Conservation (phyloP, 2,888 invertebrate genomes). For the Morpho achilles region DNA sequence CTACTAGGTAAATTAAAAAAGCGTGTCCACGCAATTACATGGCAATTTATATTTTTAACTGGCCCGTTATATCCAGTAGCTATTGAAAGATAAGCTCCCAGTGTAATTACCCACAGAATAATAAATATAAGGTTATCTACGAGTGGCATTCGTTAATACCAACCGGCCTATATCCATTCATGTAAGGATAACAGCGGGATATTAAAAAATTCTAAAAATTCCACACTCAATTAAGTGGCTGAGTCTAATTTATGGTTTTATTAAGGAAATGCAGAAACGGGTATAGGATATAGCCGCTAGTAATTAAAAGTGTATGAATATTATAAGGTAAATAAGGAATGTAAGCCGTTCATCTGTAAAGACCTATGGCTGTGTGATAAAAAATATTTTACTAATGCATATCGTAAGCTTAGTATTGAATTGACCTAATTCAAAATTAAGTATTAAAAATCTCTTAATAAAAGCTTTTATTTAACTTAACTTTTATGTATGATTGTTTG, state of each 20-base stretch:
- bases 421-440: too few relatives aligned
- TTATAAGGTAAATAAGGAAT: too few relatives aligned
- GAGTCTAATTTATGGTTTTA: slow-evolving; percentile 37
- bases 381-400: too few relatives aligned
- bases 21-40: neutral
- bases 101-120: slow-evolving; percentile 48
- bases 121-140: slow-evolving; percentile 50
- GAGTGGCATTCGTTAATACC: slow-evolving; percentile 53
- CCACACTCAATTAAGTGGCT: slow-evolving; percentile 49
- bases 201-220: slow-evolving; percentile 46
- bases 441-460: too few relatives aligned
- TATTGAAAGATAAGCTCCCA: slow-evolving; percentile 45
- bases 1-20: neutral
- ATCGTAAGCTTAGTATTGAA: too few relatives aligned
- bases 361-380: too few relatives aligned
- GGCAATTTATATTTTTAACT: slow-evolving; percentile 26
- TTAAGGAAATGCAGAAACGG: neutral
- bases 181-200: slow-evolving; percentile 38
- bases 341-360: too few relatives aligned
- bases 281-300: too few relatives aligned
- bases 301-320: too few relatives aligned
- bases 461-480: too few relatives aligned
- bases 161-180: slow-evolving; percentile 38
- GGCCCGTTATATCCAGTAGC: slow-evolving; percentile 16
- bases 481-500: too few relatives aligned